Evolutionary conservation across 2,113 vertebrate species (phyloP).

Genomic region (Phalacrocorax carbo): DNA sequence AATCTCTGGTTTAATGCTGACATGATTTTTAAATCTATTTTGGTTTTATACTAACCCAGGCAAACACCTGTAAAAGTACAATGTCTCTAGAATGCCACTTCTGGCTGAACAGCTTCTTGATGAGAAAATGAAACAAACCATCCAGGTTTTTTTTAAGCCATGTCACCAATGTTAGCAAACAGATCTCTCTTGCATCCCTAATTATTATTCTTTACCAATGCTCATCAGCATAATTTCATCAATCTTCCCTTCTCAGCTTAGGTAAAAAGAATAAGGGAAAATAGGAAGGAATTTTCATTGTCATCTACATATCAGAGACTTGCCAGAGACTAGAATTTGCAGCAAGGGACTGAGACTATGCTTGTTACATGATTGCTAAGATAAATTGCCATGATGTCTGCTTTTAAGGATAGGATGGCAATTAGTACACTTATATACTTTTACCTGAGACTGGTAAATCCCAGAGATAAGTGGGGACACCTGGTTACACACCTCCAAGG

Average conservation of each 20-base stretch:
- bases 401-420: neutral
- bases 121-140: neutral
- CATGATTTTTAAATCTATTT: neutral
- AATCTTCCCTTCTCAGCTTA: neutral
- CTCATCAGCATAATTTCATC: neutral
- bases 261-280: neutral
- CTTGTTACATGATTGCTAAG: neutral
- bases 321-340: neutral
- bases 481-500: rapidly evolving
- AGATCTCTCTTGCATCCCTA: neutral
- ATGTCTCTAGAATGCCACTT: neutral
- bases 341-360: neutral
- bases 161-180: neutral
- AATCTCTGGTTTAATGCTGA: neutral
- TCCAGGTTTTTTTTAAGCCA: neutral
- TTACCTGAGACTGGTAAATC: neutral
- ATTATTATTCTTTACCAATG: neutral
- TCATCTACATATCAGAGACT: neutral
- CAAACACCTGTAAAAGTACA: neutral
- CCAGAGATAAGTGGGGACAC: neutral
- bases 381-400: neutral
- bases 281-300: neutral
- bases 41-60: neutral
- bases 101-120: neutral
- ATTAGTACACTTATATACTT: neutral